Base-by-base conservation (phyloP, 2,888 invertebrate species). In the Hydroisotoma schaefferi region DNA sequence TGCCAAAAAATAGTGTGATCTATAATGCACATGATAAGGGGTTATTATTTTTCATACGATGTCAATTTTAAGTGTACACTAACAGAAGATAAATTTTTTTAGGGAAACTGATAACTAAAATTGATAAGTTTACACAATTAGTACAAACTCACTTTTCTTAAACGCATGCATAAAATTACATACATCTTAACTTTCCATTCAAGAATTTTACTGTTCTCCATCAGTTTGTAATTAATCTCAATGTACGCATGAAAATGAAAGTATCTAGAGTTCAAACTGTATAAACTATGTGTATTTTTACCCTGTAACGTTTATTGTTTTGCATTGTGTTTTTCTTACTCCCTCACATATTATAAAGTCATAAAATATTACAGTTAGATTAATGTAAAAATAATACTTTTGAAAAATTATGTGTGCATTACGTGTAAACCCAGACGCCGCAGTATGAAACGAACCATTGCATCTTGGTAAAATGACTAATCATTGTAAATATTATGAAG, bases 1-100 rank as follows among this genome's bases (percentile, higher is more conserved):
- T 52, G 52, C 52, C 52, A 52, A 52, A 52, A 20, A 22, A 20
- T 52, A 52, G 52, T 27, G 28, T 49, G 49, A 49, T 49, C 22
- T 46, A 20, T 40, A 20, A 40, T 40, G 40, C n/a, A 40, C n/a
- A n/a, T n/a, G n/a, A n/a, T n/a, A n/a, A n/a, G n/a, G n/a, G 33
- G 33, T 33, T 10, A 33, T 8, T 33, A 8, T 10, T 33, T 33
- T 33, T 33, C 15, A 15, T 33, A 33, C 33, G 15, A 15, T 10
- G 15, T 33, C 15, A 33, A 33, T 33, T 8, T 8, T 10, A 33
- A 15, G n/a, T n/a, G n/a, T n/a, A n/a, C n/a, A n/a, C n/a, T n/a
- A n/a, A n/a, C n/a, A n/a, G n/a, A n/a, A n/a, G n/a, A n/a, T n/a
- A n/a, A n/a, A n/a, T n/a, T n/a, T n/a, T n/a, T n/a, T n/a, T n/a